Base-by-base conservation (phyloP, 2,888 invertebrate species). In the Sesia apiformis region DNA sequence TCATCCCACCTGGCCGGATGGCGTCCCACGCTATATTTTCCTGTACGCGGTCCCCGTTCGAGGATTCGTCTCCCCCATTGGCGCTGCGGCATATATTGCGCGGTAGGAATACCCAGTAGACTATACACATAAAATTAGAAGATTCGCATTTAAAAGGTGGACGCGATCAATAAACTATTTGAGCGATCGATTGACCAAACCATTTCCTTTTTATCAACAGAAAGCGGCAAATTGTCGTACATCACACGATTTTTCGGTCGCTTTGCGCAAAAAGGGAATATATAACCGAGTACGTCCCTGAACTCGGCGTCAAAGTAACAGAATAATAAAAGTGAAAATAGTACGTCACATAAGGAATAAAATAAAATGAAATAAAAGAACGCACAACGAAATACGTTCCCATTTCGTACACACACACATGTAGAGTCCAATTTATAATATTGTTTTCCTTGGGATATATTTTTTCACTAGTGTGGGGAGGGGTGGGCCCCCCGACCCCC, bases 381-480 rank as follows among this genome's bases (percentile, higher is more conserved):
- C 77, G 77, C 73, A 69, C 76, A 74, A 69, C 74, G 65, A 78
- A 77, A 78, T 76, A 77, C 81, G 74, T 73, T 70, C 72, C 69
- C 68, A 69, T 72, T 73, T 70, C 60, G 61, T 57, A 63, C 76
- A 72, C 82, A 81, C 78, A 73, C 65, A 62, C 70, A 64, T 58
- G 64, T 52, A 6, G 39, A 61, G 71, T 80, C 84, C 88, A 88
- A 89, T 89, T 89, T 89, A 89, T 89, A 89, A 89, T 89, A 89
- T 89, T 89, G 88, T 89, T 89, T 89, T 88, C 88, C 84, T 85
- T 76, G 63, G 83, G 86, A 86, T 87, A 87, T 88, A 87, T 89
- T 89, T 89, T 89, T 89, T 87, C 88, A 88, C 85, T 88, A 89
- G 88, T 80, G 76, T 78, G 75, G 76, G 72, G 72, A 58, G 23